These are phyloP conservation scores for Gymnocheta viridis DNA, from an alignment of 2,888 invertebrate genomes.

Conservation along the genomic window DNA sequence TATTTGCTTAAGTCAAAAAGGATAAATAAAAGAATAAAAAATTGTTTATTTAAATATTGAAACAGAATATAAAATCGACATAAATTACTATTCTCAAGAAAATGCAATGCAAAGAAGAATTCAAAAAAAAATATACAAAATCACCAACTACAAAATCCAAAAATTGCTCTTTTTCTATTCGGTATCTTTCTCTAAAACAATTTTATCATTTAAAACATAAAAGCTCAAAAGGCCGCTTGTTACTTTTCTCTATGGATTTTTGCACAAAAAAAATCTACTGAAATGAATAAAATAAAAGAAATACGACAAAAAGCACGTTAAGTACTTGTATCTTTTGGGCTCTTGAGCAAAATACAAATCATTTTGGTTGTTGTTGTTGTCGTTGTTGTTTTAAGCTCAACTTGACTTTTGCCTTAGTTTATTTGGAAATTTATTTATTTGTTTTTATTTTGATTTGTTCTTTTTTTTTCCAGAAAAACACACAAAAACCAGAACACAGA, in stretches of 20 bases:
- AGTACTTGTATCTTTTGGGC: slow-evolving; percentile 56
- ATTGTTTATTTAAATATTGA: too few relatives aligned
- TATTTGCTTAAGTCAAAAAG: too few relatives aligned
- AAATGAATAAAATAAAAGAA: slow-evolving; percentile 1
- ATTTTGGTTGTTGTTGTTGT: slow-evolving; percentile 53
- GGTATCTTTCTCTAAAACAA: slow-evolving; percentile 46
- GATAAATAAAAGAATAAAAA: too few relatives aligned
- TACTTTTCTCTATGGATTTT: slow-evolving; percentile 31
- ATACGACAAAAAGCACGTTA: slow-evolving; percentile 51
- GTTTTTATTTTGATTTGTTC: slow-evolving; percentile 62
- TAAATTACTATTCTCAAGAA: too few relatives aligned
- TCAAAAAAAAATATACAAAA: too few relatives aligned
- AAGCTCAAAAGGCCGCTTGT: slow-evolving; percentile 67
- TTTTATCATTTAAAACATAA: slow-evolving; percentile 64
- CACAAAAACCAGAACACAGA: slow-evolving; percentile 58
- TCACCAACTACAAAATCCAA: too few relatives aligned
- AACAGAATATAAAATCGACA: too few relatives aligned
- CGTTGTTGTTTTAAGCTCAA: slow-evolving; percentile 33
- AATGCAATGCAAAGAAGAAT: too few relatives aligned
- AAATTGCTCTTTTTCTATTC: too few relatives aligned
- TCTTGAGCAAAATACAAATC: slow-evolving; percentile 64
- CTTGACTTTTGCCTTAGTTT: slow-evolving; percentile 32
- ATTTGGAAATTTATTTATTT: slow-evolving; percentile 48
- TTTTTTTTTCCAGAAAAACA: slow-evolving; percentile 12
- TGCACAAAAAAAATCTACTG: not conserved